Evolutionary conservation across 2,797 vertebrate genomes (phyloP), one percentile per base, ranked within the genome.

Genomic region (Salmo trutta): DNA sequence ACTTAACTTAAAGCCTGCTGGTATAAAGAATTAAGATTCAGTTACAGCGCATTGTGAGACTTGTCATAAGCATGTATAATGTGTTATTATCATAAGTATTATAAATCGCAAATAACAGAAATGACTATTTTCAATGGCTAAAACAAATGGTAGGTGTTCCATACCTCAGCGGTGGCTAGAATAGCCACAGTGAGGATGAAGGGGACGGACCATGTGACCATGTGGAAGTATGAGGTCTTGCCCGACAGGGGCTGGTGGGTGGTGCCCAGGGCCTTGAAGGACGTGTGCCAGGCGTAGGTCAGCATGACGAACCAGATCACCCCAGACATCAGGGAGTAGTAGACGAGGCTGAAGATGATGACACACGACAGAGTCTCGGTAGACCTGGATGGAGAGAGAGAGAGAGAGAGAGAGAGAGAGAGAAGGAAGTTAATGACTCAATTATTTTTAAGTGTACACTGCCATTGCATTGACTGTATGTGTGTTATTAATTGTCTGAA

Each of bases 231-330:
- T 84, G 98, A 99, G 2, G 97, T 98, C 86, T 96, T 96, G 81
- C 98, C 97, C 0, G 95, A 94, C 77, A 99, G 95, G 0, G 98
- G 98, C 82, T 99, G 98, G 77, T 99, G 96, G 78, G 98, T 99
- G 82, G 98, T 99, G 73, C 98, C 98, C 85, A 99, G 93, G 0
- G 98, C 98, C 93, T 98, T 99, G 92, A 99, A 99, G 83, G 98
- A 99, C 0, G 96, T 96, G 92, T 99, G 97, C 98, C 98, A 99
- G 83, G 98, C 97, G 0, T 99, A 99, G 73, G 98, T 99, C 80
- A 99, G 94, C 95, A 99, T 98, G 79, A 99, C 98, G 0, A 99
- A 99, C 98, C 98, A 99, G 85, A 98, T 98, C 77, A 99, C 98
- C 0, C 98, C 98, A 0, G 98, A 98, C 98, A 99, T 99, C 87